Evolutionary conservation across 2,888 invertebrate genomes (phyloP), one percentile per base, ranked within the genome.

Genomic region (Miltochrista miniata): DNA sequence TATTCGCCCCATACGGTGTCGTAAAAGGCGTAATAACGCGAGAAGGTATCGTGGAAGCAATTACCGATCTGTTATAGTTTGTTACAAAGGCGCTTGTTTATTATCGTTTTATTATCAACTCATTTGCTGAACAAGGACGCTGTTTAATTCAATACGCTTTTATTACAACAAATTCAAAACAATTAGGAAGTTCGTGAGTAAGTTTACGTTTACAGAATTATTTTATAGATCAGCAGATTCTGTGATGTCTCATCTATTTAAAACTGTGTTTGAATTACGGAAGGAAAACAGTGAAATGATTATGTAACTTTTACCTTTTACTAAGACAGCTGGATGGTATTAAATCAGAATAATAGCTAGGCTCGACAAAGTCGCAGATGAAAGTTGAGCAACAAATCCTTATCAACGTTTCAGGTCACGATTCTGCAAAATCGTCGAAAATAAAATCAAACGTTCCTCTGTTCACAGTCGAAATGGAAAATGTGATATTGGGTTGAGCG

Each of bases 1-100:
- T 90, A 91, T 90, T 90, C 90, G 85, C 90, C 90, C 90, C 90
- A 90, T 90, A 90, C 90, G 89, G 87, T 87, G 85, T 90, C 91
- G 91, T 91, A 90, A 91, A 91, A 90, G 89, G 85, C 87, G 91
- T 91, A 90, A 91, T 91, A 90, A 91, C 90, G 89, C 85, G 84
- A 87, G 89, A 81, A 90, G 90, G 90, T 87, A 90, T 90, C 89
- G 90, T 87, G 85, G 87, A 89, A 89, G 89, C 91, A 91, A 91
- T 91, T 91, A 91, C 90, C 81, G 88, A 91, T 90, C 91, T 90
- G 90, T 90, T 90, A 91, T 90, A 91, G 91, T 90, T 90, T 90
- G 91, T 90, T 88, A 90, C 91, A 89, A 90, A 87, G 87, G 88
- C 87, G 87, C 87, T 84, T 87, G 85, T 90, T 91, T 90, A 91